Percentiles rank a stretch among this genome's conserved stretches.
Evolutionary conservation across 1,140 invertebrate species (phyloP).

Genomic region (Drosophila ficusphila): DNA sequence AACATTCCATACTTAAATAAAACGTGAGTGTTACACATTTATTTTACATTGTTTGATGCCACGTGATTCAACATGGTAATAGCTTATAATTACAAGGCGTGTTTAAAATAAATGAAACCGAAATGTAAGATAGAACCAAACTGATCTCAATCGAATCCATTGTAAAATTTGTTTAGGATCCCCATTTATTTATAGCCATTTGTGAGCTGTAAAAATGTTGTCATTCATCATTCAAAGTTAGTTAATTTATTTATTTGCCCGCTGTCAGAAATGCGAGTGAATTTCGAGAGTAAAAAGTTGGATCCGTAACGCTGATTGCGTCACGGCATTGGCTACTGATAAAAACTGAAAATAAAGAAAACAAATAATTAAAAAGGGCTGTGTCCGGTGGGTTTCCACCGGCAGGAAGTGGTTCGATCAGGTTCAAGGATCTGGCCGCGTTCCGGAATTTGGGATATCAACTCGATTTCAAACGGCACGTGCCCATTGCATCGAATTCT

Average conservation of each 20-base stretch:
- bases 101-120: neutral
- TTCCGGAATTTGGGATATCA: slow-evolving; percentile 10
- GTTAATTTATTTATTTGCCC: slow-evolving; percentile 23
- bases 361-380: too few species aligned
- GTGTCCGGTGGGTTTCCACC: neutral
- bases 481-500: slow-evolving; percentile 45
- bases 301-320: slow-evolving; percentile 17
- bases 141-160: too few species aligned
- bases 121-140: too few species aligned
- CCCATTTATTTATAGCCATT: neutral
- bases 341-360: too few species aligned
- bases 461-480: slow-evolving; percentile 14
- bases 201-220: slow-evolving; percentile 4
- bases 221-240: slow-evolving; percentile 21
- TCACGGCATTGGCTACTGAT: slow-evolving; percentile 2
- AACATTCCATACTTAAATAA: neutral
- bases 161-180: too few species aligned
- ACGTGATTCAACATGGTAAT: neutral
- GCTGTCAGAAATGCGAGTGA: neutral
- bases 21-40: neutral
- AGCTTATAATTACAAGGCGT: neutral
- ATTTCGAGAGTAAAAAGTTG: neutral
- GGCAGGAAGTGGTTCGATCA: slow-evolving; percentile 36
- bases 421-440: slow-evolving; percentile 27
- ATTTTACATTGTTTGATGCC: neutral